These are phyloP conservation scores for Heteronetta atricapilla DNA, from an alignment of 2,113 vertebrate genomes.

Conservation along the genomic window DNA sequence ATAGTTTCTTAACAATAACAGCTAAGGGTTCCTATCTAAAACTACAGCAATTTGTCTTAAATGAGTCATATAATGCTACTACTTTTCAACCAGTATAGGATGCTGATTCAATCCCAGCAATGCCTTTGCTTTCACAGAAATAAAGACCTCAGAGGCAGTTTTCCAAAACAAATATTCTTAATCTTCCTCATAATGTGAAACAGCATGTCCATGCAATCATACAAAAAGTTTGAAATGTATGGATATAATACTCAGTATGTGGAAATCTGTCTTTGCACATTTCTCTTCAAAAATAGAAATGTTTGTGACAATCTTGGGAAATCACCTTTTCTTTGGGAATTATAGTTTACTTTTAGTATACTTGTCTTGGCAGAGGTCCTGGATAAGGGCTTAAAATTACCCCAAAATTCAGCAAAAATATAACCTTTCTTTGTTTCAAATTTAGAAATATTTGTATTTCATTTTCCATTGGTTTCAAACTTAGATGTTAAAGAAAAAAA, in stretches of 20 bases:
- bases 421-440: background rate
- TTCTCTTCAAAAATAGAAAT: background rate
- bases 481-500: background rate
- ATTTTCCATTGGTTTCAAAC: background rate
- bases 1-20: slow-evolving; percentile 26
- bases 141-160: background rate
- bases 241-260: background rate
- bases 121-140: background rate
- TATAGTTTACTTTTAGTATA: background rate
- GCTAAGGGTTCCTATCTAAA: background rate
- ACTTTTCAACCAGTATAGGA: background rate
- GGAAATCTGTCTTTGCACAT: background rate
- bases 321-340: slow-evolving; percentile 15
- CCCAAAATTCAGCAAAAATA: background rate
- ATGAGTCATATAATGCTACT: background rate
- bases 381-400: slow-evolving; percentile 5
- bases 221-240: background rate
- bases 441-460: background rate
- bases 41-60: background rate
- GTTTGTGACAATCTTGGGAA: background rate
- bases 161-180: slow-evolving; percentile 26
- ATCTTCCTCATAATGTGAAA: background rate
- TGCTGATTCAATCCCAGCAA: slow-evolving; percentile 9
- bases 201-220: background rate
- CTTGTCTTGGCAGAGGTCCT: background rate